Evolutionary conservation across 1,140 invertebrate species (phyloP), one percentile per base, ranked within the genome.

Genomic region (Rhopalosiphum maidis): DNA sequence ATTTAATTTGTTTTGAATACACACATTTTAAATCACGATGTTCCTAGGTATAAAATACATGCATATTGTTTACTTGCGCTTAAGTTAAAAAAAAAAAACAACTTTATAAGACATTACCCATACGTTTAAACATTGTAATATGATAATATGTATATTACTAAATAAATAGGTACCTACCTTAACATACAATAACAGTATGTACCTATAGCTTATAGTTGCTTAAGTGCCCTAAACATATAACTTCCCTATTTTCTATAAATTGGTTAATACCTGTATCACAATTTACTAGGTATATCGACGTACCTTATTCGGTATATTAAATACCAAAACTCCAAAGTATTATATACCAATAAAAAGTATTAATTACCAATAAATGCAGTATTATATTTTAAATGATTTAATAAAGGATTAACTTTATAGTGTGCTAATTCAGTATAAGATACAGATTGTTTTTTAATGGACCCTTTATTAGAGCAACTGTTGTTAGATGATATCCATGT

Each of bases 11-110:
- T 86, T 86, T 86, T 46, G 11, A 86, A 86, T 46, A 46, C 23
- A 86, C 30, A 86, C 43, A 86, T n/a, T 46, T 46, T 48, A 86
- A 86, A 86, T 86, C 85, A 86, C 37, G 37, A 85, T 41, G 41
- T 85, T 25, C 83, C 3, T 77, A 6, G 60, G 21, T 77, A 68
- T 68, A 68, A 11, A 68, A 68, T 30, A 68, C 30, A n/a, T n/a
- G 11, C 15, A 85, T 22, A 37, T 43, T 85, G 41, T 85, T 85
- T 85, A 85, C 37, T 43, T 43, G 23, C 83, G 41, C 37, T 43
- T 85, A 41, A 85, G 37, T 85, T 85, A 25, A 7, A 60, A 54
- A 7, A 60, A 54, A 77, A 68, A n/a, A 21, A 6, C n/a, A 77
- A 77, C n/a, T n/a, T 2, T 77, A 6, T 68, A n/a, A n/a, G 15